Evolutionary conservation across 1,140 invertebrate genomes (phyloP).

Genomic region (Penaeus vannamei): DNA sequence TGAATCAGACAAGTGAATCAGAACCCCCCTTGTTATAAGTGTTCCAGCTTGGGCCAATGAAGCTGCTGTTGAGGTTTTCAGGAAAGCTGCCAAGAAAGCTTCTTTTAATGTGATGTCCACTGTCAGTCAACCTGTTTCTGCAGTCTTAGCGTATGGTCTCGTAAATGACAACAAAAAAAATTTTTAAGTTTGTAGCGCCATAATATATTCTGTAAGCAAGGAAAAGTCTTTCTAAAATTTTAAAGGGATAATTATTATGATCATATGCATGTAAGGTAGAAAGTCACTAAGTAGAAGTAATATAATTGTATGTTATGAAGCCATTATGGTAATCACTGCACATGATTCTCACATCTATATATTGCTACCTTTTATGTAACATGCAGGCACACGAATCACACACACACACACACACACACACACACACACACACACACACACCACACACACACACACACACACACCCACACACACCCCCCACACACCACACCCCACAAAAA

Average conservation of each 20-base stretch:
- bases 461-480: too few species aligned
- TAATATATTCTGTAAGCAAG: not conserved
- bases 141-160: constrained; percentile 78
- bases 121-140: constrained; percentile 79
- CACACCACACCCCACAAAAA: too few species aligned
- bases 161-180: constrained; percentile 73
- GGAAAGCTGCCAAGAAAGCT: constrained; percentile 78
- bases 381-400: too few species aligned
- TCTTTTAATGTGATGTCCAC: constrained; percentile 82
- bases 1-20: constrained; percentile 78
- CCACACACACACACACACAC: too few species aligned
- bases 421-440: too few species aligned
- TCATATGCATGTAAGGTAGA: not conserved
- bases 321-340: too few species aligned
- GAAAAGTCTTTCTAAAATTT: constrained; percentile 25
- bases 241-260: too few species aligned
- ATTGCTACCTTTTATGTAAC: too few species aligned
- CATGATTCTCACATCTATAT: too few species aligned
- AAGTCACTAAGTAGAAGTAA: too few species aligned
- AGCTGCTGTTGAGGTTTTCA: constrained; percentile 76
- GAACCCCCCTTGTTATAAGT: constrained; percentile 79
- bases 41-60: constrained; percentile 80
- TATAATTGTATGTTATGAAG: too few species aligned
- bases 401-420: too few species aligned
- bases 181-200: constrained; percentile 30